These are phyloP conservation scores for Martes martes DNA, from an alignment of 2,113 vertebrate species.

Conservation along the genomic window DNA sequence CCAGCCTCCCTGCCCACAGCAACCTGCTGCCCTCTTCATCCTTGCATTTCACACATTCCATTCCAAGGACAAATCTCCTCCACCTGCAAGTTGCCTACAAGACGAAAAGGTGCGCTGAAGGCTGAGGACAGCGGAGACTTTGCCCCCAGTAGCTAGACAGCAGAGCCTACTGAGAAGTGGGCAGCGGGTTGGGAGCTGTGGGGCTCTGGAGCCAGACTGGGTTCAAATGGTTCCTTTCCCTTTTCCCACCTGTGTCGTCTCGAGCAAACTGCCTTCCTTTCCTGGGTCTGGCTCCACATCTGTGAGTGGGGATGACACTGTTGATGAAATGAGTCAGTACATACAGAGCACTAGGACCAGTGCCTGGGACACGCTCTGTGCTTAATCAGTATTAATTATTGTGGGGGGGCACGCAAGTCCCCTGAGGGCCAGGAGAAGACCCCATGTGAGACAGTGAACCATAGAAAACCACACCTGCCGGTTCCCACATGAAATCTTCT, in stretches of 20 bases:
- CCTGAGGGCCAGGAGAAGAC: neutral
- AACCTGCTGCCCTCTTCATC: neutral
- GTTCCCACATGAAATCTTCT: neutral
- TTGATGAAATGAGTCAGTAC: neutral
- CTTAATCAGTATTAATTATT: neutral
- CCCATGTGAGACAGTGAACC: neutral
- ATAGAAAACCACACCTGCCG: neutral
- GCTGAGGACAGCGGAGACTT: neutral
- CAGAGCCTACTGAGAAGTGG: neutral
- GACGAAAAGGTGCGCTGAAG: conserved; percentile 32
- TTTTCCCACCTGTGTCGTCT: neutral
- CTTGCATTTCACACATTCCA: conserved; percentile 52
- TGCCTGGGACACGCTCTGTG: neutral
- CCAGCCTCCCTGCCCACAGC: neutral
- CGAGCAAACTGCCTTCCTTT: neutral
- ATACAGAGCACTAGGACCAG: neutral
- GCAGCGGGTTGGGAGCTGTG: neutral
- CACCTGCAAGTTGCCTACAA: conserved; percentile 9
- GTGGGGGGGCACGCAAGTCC: neutral
- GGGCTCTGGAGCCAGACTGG: neutral
- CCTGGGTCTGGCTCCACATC: neutral
- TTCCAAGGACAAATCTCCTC: conserved; percentile 32
- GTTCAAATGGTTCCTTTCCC: neutral
- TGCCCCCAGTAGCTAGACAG: neutral
- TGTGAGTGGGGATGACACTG: neutral